Conservation (phyloP, 2,888 invertebrate genomes). For the Lycaena phlaeas region DNA sequence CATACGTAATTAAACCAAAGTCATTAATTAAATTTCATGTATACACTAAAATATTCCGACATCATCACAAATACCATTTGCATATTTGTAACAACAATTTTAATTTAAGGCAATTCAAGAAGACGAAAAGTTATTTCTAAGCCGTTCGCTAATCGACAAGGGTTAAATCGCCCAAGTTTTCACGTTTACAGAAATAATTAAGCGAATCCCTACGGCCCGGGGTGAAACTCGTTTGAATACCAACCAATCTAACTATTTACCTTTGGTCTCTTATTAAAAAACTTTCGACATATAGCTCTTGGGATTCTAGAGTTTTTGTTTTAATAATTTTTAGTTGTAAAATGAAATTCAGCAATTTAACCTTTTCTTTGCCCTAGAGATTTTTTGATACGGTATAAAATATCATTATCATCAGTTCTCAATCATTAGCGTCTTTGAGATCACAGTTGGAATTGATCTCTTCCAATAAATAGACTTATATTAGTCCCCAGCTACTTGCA, state of each 20-base stretch:
- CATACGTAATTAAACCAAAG: no score
- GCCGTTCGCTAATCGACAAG: conserved; percentile 46
- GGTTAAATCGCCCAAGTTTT: conserved; percentile 49
- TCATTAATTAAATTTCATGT: no score
- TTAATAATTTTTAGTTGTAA: no score
- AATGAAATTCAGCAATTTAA: no score
- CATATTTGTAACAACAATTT: conserved; percentile 4
- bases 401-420: no score
- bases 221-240: conserved; percentile 36
- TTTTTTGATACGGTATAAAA: no score
- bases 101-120: conserved; percentile 11
- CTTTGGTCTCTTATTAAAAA: conserved; percentile 58
- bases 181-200: conserved; percentile 67
- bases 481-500: no score
- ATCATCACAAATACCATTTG: neutral
- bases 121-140: conserved; percentile 19
- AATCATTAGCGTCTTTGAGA: no score
- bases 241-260: conserved; percentile 48
- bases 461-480: no score
- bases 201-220: conserved; percentile 27
- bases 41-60: no score
- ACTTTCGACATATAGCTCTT: conserved; percentile 52
- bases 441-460: no score
- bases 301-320: neutral
- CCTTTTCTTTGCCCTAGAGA: no score